These are phyloP conservation scores for Tetranychus piercei DNA, from an alignment of 2,888 invertebrate genomes.

Conservation along the genomic window DNA sequence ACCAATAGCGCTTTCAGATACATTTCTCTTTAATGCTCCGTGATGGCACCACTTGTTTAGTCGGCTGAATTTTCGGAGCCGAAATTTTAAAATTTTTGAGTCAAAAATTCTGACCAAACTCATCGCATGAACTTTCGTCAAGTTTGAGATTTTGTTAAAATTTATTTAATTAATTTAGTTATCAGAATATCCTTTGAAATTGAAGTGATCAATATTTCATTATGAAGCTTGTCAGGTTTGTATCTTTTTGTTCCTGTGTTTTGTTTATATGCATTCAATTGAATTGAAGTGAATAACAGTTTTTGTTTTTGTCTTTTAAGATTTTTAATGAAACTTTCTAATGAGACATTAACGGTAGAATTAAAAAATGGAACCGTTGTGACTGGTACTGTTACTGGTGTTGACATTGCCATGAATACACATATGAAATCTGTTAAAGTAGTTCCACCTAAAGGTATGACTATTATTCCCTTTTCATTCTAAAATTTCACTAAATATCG, in stretches of 20 bases:
- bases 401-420: slow-evolving; percentile 99
- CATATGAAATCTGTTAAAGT: slow-evolving; percentile 95
- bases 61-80: no score
- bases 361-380: slow-evolving; percentile 77
- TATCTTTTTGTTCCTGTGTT: neutral
- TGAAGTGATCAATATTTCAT: no score
- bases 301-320: neutral
- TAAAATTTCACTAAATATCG: neutral
- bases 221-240: no score
- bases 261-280: neutral
- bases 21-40: no score
- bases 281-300: neutral
- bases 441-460: slow-evolving; percentile 38
- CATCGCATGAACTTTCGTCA: no score
- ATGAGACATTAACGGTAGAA: slow-evolving; percentile 97
- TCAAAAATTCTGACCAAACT: no score
- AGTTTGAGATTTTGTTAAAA: no score
- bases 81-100: no score
- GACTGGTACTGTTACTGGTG: slow-evolving; percentile 43
- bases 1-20: no score
- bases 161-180: no score
- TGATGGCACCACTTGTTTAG: no score
- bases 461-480: neutral
- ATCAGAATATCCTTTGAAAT: no score
- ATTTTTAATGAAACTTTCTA: slow-evolving; percentile 97